Conservation (phyloP, 1,140 invertebrate genomes). For the Drosophila watanabei region DNA sequence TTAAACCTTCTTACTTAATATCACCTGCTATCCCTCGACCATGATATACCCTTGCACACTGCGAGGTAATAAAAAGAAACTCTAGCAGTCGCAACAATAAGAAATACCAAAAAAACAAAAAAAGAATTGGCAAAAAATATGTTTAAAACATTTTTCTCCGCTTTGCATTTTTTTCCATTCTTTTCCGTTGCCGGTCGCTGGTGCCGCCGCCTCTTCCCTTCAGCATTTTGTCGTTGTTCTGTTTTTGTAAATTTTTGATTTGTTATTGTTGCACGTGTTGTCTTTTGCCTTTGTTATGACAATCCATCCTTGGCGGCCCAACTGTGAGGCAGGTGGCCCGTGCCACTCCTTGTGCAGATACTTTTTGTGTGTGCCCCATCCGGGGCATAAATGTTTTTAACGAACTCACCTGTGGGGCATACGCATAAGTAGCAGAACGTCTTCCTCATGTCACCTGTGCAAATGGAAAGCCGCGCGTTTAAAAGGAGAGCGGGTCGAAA, state of each 20-base stretch:
- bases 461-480: slow-evolving; percentile 38
- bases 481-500: slow-evolving; percentile 8
- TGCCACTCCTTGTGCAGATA: slow-evolving; percentile 8
- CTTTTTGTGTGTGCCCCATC: slow-evolving; percentile 33
- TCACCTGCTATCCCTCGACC: neutral
- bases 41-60: neutral
- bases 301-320: slow-evolving; percentile 70
- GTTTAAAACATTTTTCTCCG: slow-evolving; percentile 79
- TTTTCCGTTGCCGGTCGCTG: slow-evolving; percentile 36
- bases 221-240: slow-evolving; percentile 57
- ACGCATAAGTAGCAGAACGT: slow-evolving; percentile 59
- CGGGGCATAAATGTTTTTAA: slow-evolving; percentile 65
- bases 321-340: slow-evolving; percentile 24
- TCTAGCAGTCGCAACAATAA: slow-evolving; percentile 51
- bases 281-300: slow-evolving; percentile 81
- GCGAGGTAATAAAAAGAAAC: slow-evolving; percentile 1
- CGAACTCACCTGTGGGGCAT: slow-evolving; percentile 67
- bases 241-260: slow-evolving; percentile 84
- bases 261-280: slow-evolving; percentile 84
- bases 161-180: slow-evolving; percentile 68
- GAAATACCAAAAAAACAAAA: slow-evolving; percentile 25
- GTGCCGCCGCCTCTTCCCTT: slow-evolving; percentile 8
- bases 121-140: slow-evolving; percentile 73
- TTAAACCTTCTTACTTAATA: neutral
- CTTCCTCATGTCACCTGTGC: slow-evolving; percentile 41